Evolutionary conservation across 1,140 invertebrate species (phyloP).

Genomic region (Ctenoplectra terminalis): DNA sequence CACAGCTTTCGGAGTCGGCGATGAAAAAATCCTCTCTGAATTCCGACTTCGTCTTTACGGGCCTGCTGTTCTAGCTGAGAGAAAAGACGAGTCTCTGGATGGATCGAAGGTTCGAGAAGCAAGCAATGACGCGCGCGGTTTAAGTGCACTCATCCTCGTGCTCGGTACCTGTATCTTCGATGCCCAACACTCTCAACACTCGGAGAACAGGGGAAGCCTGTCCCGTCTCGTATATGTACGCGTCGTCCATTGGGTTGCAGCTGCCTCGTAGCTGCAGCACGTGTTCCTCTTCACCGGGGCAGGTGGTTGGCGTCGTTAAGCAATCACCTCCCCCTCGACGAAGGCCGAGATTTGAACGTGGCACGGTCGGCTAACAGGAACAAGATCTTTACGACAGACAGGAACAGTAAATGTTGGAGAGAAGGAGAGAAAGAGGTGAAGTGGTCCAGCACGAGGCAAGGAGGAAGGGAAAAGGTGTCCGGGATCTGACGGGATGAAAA

Average conservation of each 20-base stretch:
- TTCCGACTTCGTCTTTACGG: too few relatives aligned
- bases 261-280: conserved; percentile 76
- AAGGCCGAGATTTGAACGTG: conserved; percentile 72
- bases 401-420: neutral
- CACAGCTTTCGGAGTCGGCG: too few relatives aligned
- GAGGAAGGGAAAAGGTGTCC: conserved; percentile 34
- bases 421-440: conserved; percentile 19
- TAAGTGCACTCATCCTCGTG: conserved; percentile 25
- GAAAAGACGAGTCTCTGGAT: neutral
- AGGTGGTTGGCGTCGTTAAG: conserved; percentile 79
- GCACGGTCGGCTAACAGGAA: conserved; percentile 45
- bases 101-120: conserved; percentile 34
- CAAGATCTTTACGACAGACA: conserved; percentile 23
- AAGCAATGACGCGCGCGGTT: neutral
- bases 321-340: conserved; percentile 74
- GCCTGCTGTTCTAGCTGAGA: neutral
- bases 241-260: conserved; percentile 68
- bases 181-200: conserved; percentile 53
- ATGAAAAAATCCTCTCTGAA: too few relatives aligned
- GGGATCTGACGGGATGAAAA: conserved; percentile 3
- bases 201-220: conserved; percentile 47
- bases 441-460: conserved; percentile 4
- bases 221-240: conserved; percentile 39
- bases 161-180: conserved; percentile 22
- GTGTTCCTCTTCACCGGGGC: conserved; percentile 75